These are phyloP conservation scores for Nothoprocta perdicaria DNA, from an alignment of 2,113 vertebrate species.

Conservation along the genomic window DNA sequence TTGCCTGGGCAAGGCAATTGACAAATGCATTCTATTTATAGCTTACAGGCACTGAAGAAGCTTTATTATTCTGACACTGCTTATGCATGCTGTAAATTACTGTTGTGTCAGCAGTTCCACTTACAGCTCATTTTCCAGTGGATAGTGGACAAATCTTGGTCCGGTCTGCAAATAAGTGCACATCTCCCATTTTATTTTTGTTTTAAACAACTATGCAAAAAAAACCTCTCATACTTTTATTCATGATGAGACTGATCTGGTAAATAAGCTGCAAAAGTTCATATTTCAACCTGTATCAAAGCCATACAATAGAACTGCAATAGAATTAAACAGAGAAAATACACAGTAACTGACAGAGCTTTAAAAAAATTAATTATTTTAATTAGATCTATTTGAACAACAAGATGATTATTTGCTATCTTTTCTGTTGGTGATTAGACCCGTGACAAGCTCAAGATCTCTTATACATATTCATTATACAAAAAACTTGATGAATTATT, in stretches of 20 bases:
- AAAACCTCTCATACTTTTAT: background rate
- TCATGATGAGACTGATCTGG: background rate
- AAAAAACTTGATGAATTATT: conserved; percentile 42
- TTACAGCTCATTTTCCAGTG: background rate
- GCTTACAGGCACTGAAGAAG: background rate
- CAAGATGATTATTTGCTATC: background rate
- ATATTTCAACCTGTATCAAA: background rate
- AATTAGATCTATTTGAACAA: conserved; percentile 33
- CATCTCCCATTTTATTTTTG: background rate
- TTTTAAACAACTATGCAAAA: background rate
- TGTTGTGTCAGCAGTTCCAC: background rate
- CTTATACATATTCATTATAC: conserved; percentile 15
- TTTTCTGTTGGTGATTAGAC: conserved; percentile 28
- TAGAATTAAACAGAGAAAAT: background rate
- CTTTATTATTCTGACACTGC: background rate
- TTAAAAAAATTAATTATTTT: conserved; percentile 10
- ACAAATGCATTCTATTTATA: background rate
- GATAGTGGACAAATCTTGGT: background rate
- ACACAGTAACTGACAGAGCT: background rate
- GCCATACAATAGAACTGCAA: background rate
- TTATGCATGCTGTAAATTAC: background rate
- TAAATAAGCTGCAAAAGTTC: background rate
- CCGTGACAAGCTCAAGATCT: background rate
- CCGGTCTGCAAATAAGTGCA: background rate
- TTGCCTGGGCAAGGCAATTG: background rate